Percentiles rank a stretch among this genome's conserved stretches.
Conservation (phyloP, 2,113 vertebrate genomes). For the Channa maculata region DNA sequence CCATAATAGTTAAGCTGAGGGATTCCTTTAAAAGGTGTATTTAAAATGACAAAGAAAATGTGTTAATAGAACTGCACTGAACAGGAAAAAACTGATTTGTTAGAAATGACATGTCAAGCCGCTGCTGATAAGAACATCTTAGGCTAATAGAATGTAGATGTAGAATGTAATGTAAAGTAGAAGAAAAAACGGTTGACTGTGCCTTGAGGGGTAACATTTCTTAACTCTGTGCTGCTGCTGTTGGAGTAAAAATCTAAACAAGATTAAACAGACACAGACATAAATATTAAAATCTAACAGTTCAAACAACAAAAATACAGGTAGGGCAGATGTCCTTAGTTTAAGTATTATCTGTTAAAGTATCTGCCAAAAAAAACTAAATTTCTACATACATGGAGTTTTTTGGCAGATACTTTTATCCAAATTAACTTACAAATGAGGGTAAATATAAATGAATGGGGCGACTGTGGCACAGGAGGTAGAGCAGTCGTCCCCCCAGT, state of each 20-base stretch:
- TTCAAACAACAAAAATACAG: no score
- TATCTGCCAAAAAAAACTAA: no score
- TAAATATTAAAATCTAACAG: neutral
- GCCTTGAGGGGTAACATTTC: neutral
- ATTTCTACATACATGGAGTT: no score
- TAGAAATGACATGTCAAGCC: neutral
- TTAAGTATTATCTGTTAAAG: neutral
- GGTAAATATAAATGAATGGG: no score
- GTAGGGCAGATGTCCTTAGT: no score
- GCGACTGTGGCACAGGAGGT: no score
- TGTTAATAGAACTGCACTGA: no score
- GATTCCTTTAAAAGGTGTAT: no score
- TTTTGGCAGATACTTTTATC: no score
- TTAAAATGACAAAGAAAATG: no score
- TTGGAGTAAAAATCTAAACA: slow-evolving; percentile 8
- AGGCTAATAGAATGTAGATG: neutral
- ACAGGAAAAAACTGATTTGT: neutral
- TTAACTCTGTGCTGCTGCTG: neutral
- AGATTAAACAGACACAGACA: slow-evolving; percentile 6
- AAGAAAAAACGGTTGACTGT: neutral
- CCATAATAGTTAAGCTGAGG: neutral
- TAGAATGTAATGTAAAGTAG: neutral
- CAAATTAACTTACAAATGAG: no score
- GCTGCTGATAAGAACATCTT: slow-evolving; percentile 2
- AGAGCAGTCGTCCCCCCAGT: no score